These are phyloP conservation scores for Grallaria varia DNA, from an alignment of 2,113 vertebrate genomes.

Conservation along the genomic window DNA sequence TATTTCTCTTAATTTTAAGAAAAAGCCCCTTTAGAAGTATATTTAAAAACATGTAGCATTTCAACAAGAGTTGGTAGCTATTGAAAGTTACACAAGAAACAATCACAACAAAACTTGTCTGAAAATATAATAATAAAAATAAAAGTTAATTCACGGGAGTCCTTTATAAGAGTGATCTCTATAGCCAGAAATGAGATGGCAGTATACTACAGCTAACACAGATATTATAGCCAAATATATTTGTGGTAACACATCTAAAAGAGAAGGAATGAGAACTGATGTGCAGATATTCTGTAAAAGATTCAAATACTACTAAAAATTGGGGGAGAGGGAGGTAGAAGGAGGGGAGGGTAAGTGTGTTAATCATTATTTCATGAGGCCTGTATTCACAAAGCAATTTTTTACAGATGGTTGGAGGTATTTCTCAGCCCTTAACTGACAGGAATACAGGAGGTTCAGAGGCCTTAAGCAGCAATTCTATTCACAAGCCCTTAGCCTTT, in stretches of 20 bases:
- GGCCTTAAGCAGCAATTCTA: conserved; percentile 56
- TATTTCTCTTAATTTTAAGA: background rate
- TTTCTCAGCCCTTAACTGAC: conserved; percentile 30
- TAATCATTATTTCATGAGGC: conserved; percentile 37
- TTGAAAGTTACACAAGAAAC: background rate
- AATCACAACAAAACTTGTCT: background rate
- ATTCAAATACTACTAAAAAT: conserved; percentile 17
- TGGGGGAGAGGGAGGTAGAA: background rate
- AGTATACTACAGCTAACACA: background rate
- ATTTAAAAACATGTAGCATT: background rate
- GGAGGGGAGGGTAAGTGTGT: background rate
- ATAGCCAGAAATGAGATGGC: background rate
- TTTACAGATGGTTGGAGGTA: conserved; percentile 54
- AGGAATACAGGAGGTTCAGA: conserved; percentile 28
- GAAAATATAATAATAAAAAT: background rate
- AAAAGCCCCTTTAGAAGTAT: background rate
- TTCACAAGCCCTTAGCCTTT: conserved; percentile 54
- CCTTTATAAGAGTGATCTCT: background rate
- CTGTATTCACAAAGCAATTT: conserved; percentile 2
- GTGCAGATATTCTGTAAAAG: conserved; percentile 1
- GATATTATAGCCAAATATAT: background rate
- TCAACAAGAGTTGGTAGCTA: background rate
- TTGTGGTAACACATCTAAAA: background rate
- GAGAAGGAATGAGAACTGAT: background rate
- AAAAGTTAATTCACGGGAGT: background rate